A percentile compares a stretch with the other conserved stretches of the same genome.
These are phyloP conservation scores for Beaufortia kweichowensis DNA, from an alignment of 2,113 vertebrate genomes.

Conservation along the genomic window DNA sequence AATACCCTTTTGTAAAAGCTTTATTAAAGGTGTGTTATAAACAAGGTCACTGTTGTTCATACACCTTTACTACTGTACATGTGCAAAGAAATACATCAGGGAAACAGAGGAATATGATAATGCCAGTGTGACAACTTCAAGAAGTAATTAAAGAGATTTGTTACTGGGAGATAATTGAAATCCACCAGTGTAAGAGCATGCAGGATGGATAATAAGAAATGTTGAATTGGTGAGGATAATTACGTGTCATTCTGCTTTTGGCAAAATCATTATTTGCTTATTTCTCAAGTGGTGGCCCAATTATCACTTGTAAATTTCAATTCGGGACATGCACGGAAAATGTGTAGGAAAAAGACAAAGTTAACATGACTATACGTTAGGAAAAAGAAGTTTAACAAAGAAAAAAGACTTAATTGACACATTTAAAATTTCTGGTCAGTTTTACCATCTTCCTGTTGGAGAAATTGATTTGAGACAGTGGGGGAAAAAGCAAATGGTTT, in stretches of 20 bases:
- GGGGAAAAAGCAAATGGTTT: slow-evolving; percentile 79
- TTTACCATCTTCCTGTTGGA: slow-evolving; percentile 59
- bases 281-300: slow-evolving; percentile 43
- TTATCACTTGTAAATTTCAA: slow-evolving; percentile 35
- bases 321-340: slow-evolving; percentile 36
- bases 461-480: slow-evolving; percentile 80
- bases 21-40: not conserved
- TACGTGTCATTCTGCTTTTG: slow-evolving; percentile 44
- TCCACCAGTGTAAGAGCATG: slow-evolving; percentile 16
- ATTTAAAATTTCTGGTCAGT: slow-evolving; percentile 58
- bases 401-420: slow-evolving; percentile 46
- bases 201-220: slow-evolving; percentile 31
- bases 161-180: slow-evolving; percentile 34
- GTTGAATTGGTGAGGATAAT: slow-evolving; percentile 33
- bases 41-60: not conserved
- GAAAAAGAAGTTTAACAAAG: slow-evolving; percentile 23
- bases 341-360: slow-evolving; percentile 12
- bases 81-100: not conserved
- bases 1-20: slow-evolving; percentile 43
- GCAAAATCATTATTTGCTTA: slow-evolving; percentile 54
- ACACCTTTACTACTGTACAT: not conserved
- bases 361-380: slow-evolving; percentile 24
- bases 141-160: slow-evolving; percentile 37
- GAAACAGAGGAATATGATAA: slow-evolving; percentile 44
- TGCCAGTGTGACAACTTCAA: slow-evolving; percentile 7